Percentiles rank a stretch among this genome's conserved stretches.
These are phyloP conservation scores for Microctonus aethiopoides DNA, from an alignment of 2,888 invertebrate species.

Conservation along the genomic window DNA sequence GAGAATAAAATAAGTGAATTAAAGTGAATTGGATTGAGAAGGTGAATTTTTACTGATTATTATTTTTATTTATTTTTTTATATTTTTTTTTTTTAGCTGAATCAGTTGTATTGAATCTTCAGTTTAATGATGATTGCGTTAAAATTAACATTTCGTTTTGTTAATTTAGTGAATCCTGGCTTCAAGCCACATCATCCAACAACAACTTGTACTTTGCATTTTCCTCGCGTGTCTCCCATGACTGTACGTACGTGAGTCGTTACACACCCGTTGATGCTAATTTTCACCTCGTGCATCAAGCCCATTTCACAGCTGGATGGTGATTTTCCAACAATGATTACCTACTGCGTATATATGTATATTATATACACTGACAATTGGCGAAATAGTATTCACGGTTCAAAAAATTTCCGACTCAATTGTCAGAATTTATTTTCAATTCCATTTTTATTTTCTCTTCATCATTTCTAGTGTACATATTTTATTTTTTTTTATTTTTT, in stretches of 20 bases:
- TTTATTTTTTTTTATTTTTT: too few relatives aligned
- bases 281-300: conserved; percentile 24
- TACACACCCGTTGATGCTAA: conserved; percentile 32
- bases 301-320: conserved; percentile 31
- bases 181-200: neutral
- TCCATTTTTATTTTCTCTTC: neutral
- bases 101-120: neutral
- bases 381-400: conserved; percentile 17
- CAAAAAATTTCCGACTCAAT: neutral
- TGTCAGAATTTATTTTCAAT: conserved; percentile 7
- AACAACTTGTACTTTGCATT: conserved; percentile 7
- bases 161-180: neutral
- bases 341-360: conserved; percentile 3
- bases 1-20: too few relatives aligned
- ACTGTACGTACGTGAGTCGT: conserved; percentile 10
- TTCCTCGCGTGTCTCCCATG: conserved; percentile 8
- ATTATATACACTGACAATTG: conserved; percentile 8
- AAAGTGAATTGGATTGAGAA: conserved; percentile 10
- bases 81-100: too few relatives aligned
- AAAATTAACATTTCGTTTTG: neutral
- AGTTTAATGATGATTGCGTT: neutral
- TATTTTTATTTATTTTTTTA: too few relatives aligned
- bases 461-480: neutral
- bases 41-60: too few relatives aligned
- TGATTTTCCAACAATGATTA: conserved; percentile 26